phyloP scores from a whole-genome alignment of 2,113 vertebrate species.

The Paracyprichromis sp. region DNA sequence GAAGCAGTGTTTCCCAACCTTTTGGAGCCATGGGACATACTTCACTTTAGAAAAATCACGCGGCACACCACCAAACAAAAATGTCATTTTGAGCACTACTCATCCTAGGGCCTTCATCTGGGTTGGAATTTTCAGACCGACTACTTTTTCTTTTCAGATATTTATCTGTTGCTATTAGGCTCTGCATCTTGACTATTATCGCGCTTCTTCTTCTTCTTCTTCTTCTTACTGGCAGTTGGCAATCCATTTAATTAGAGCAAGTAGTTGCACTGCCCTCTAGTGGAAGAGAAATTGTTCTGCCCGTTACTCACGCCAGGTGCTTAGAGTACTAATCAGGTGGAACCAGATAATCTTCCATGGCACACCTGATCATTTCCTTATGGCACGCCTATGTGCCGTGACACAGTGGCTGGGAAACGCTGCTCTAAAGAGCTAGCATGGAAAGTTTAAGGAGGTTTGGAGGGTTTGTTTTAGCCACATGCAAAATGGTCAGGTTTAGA shows the following conservation, averaged over 20 bases:
- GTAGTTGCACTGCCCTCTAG: neutral
- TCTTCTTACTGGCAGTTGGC: neutral
- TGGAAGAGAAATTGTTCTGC: neutral
- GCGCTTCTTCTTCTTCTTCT: rapidly evolving
- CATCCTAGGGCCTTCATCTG: neutral
- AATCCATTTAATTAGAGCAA: neutral
- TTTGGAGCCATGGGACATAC: neutral
- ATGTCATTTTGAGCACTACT: neutral
- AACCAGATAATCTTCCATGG: neutral
- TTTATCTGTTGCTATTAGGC: neutral
- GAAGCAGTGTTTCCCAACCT: neutral
- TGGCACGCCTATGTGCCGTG: neutral
- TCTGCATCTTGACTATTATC: neutral
- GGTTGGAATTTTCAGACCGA: neutral
- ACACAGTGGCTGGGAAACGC: neutral
- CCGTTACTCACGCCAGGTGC: rapidly evolving
- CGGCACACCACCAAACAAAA: neutral
- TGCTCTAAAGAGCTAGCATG: neutral
- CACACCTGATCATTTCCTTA: neutral
- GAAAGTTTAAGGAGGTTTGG: neutral
- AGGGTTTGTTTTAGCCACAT: neutral
- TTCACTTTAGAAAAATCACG: neutral
- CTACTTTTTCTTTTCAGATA: neutral
- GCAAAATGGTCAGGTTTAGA: neutral
- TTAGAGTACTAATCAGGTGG: neutral